These are phyloP conservation scores for Mesocricetus auratus DNA, from an alignment of 2,113 vertebrate species.

Conservation along the genomic window DNA sequence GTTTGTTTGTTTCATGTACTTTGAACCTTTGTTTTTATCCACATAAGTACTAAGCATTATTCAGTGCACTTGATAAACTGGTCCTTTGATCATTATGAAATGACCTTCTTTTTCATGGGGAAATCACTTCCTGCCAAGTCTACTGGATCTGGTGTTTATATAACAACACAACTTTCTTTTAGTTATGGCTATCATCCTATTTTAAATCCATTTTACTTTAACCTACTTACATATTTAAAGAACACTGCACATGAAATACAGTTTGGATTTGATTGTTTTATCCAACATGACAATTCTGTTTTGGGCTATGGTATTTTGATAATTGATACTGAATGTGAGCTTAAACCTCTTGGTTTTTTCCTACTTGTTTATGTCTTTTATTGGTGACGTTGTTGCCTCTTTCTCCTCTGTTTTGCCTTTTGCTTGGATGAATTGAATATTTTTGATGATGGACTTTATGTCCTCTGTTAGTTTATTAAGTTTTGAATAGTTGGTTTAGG, in stretches of 20 bases:
- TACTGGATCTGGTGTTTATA: slow-evolving; percentile 1
- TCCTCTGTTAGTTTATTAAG: slow-evolving; percentile 2
- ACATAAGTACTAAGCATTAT: slow-evolving; percentile 14
- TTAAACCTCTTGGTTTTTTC: background rate
- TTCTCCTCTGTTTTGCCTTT: background rate
- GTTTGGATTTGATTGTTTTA: slow-evolving; percentile 11
- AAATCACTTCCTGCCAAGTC: slow-evolving; percentile 24
- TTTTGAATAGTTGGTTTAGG: slow-evolving; percentile 34
- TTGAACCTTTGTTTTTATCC: slow-evolving; percentile 23
- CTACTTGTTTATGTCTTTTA: background rate
- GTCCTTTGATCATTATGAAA: slow-evolving; percentile 36
- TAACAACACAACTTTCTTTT: slow-evolving; percentile 43
- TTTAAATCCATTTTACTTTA: slow-evolving; percentile 49
- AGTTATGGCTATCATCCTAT: background rate
- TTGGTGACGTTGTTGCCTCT: background rate
- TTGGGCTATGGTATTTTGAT: slow-evolving; percentile 7
- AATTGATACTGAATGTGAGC: slow-evolving; percentile 23
- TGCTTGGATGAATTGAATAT: background rate
- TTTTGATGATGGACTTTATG: slow-evolving; percentile 44
- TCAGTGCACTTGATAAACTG: background rate
- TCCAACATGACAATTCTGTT: background rate
- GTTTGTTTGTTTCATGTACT: slow-evolving; percentile 56
- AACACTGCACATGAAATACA: background rate
- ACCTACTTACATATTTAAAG: slow-evolving; percentile 5
- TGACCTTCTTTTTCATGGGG: slow-evolving; percentile 2